Base-by-base conservation (phyloP, 2,113 vertebrate species). In the Geococcyx californianus region DNA sequence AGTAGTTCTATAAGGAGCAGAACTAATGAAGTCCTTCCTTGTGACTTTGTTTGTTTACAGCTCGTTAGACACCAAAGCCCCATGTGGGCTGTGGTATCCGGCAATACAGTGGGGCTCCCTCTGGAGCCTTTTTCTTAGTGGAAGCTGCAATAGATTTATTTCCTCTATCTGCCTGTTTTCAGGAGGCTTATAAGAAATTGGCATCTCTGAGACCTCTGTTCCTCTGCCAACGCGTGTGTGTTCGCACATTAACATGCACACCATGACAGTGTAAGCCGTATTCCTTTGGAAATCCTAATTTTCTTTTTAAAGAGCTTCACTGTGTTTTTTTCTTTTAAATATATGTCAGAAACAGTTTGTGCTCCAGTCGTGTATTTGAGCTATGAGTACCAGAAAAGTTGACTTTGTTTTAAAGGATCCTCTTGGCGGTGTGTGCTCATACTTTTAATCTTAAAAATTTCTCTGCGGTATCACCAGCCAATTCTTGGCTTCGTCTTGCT, bases 1-100 rank as follows among this genome's bases (percentile, higher is more conserved):
- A 74, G 52, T 74, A 70, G 38, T 74, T 89, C 47, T 89, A 3
- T 74, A 63, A 86, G 68, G 60, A 95, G 80, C 52, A 84, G 79
- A 96, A 55, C 73, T 86, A 95, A 81, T 75, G 90, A 93, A 96
- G 64, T 60, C 64, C 94, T 89, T 90, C 38, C 72, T 89, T 93
- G 87, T 84, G 92, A 94, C 84, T 94, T 72, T 1, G 1, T 90
- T 80, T 92, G 24, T 95, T 94, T 87, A 84, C 60, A 89, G 83
- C 60, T 95, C 14, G 0, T 95, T 95, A 92, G 93, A 49, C 64
- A 82, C 86, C 60, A 67, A 73, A 94, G 54, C 40, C 83, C 56
- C 83, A 24, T 70, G 73, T 89, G 86, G 80, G 92, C 73, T 45
- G 40, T 90, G 68, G 67, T 90, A 77, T 62, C 86, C 56, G 67